Evolutionary conservation across 2,888 invertebrate species (phyloP), one percentile per base, ranked within the genome.

Genomic region (Kryphioiulus occultus): DNA sequence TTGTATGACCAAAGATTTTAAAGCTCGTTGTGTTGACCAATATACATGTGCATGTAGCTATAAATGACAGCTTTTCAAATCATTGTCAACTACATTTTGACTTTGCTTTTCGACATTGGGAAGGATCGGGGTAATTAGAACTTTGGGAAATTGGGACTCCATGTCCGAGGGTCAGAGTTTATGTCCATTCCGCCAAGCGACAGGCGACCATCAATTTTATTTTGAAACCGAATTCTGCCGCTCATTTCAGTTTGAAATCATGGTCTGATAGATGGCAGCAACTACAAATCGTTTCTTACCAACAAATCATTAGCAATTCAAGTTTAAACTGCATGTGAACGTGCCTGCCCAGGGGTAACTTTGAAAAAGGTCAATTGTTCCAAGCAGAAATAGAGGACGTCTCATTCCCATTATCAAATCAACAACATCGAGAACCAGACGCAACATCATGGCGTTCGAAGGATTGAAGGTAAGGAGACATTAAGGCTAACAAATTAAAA

Each of bases 321-420:
- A 78, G 78, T 78, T 78, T 78, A 78, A 78, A 78, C 78, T 78
- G n/a, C n/a, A n/a, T 39, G 30, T 30, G 78, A 78, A 78, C 78
- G 26, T 78, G 78, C 22, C 78, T 78, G 78, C 30, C 78, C 78
- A 78, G 26, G 78, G 30, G 26, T 78, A 30, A 30, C 78, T 35
- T 35, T 35, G 3, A 78, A 78, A 15, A 78, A 78, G 22, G 78
- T 30, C 30, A 26, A 30, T 78, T 30, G 78, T 22, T 9, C 68
- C 78, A 30, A 78, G 30, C 30, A 3, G 30, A 9, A 30, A 78
- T 78, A 30, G 78, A 78, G 78, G 78, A 78, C 78, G 78, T 78
- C 22, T 30, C 78, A 78, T 22, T 30, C 30, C 22, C 30, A 78
- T 9, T 30, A 30, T 0, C 22, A 78, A 30, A 78, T 78, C 78